phyloP scores from a whole-genome alignment of 2,113 vertebrate genomes.

The Rhea americana region DNA sequence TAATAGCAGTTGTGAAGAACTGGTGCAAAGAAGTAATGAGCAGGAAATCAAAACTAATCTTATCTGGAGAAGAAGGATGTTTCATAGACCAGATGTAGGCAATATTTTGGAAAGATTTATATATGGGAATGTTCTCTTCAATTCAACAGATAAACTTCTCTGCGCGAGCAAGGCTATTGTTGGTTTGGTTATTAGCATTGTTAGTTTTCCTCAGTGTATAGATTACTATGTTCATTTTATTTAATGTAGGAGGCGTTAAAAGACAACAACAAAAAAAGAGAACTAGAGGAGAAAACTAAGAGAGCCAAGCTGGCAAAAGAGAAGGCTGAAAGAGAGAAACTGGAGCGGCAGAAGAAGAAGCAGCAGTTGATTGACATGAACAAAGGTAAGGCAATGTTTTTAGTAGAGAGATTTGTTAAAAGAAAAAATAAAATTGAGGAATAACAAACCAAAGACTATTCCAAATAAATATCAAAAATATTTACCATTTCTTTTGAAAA shows the following conservation, averaged over 20 bases:
- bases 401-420: not conserved
- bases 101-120: not conserved
- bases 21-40: not conserved
- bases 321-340: conserved; percentile 94
- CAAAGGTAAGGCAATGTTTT: conserved; percentile 85
- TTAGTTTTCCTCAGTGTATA: not conserved
- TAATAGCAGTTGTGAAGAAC: not conserved
- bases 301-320: conserved; percentile 97
- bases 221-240: not conserved
- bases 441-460: not conserved
- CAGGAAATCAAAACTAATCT: not conserved
- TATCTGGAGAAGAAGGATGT: not conserved
- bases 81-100: not conserved
- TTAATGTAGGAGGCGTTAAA: conserved; percentile 89
- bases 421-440: not conserved
- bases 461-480: not conserved
- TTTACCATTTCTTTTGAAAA: not conserved
- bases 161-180: not conserved
- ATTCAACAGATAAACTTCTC: not conserved
- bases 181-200: not conserved
- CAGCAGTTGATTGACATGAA: conserved; percentile 98
- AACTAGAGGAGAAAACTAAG: conserved; percentile 95
- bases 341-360: conserved; percentile 95
- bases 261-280: conserved; percentile 96
- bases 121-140: not conserved